These are phyloP conservation scores for Bombus consobrinus DNA, from an alignment of 1,140 invertebrate genomes.

Conservation along the genomic window DNA sequence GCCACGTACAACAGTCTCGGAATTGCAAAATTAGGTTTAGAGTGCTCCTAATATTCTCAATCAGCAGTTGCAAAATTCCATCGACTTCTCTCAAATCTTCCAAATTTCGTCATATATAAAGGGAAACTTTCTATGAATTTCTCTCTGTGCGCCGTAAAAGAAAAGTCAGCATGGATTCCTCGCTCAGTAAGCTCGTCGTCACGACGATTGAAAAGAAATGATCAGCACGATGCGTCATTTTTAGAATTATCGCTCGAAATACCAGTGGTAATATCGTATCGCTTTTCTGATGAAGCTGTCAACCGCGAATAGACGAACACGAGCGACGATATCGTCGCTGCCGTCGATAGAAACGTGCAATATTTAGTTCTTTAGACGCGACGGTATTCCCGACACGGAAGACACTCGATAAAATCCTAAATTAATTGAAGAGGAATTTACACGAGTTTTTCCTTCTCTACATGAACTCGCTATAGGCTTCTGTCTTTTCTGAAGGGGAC, in stretches of 20 bases:
- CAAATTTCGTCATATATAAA: too few species aligned
- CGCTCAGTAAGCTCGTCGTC: not conserved
- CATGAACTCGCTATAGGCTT: not conserved
- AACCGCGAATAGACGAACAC: constrained; percentile 17
- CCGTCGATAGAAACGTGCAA: not conserved
- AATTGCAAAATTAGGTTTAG: too few species aligned
- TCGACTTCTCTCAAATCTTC: too few species aligned
- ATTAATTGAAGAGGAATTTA: constrained; percentile 2
- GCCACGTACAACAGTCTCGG: not conserved
- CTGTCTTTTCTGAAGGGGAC: constrained; percentile 5
- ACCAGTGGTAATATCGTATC: not conserved
- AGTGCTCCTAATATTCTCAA: too few species aligned
- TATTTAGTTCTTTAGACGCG: not conserved
- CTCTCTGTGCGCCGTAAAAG: not conserved
- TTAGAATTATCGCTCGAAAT: not conserved
- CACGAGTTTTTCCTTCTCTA: not conserved
- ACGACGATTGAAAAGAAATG: not conserved
- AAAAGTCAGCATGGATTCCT: not conserved
- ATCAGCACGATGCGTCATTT: not conserved
- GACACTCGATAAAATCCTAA: not conserved
- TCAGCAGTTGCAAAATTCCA: too few species aligned
- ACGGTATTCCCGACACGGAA: constrained; percentile 2
- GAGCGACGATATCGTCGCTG: not conserved
- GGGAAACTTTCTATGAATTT: not conserved
- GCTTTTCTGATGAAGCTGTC: constrained; percentile 19